Evolutionary conservation across 1,140 invertebrate genomes (phyloP).

Genomic region (Oreohelix idahoensis): DNA sequence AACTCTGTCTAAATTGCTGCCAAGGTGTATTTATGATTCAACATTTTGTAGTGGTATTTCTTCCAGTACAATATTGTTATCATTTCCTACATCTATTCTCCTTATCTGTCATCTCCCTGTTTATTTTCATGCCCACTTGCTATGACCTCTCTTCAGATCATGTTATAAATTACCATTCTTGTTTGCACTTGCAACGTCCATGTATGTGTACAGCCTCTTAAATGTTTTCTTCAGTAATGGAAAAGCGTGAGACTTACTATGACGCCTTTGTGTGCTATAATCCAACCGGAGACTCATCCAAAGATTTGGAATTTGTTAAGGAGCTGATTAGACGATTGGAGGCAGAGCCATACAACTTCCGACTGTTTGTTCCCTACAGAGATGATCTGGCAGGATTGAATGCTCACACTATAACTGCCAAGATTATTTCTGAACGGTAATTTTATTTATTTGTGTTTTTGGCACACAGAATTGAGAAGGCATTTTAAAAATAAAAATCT

Average conservation of each 20-base stretch:
- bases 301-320: constrained; percentile 68
- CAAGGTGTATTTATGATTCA: no score
- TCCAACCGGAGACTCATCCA: constrained; percentile 45
- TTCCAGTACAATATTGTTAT: no score
- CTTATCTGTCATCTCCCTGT: neutral
- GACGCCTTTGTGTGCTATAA: constrained; percentile 73
- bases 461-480: no score
- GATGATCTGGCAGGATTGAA: constrained; percentile 68
- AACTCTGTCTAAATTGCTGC: no score
- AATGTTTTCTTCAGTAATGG: constrained; percentile 38
- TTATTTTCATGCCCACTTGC: no score
- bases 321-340: constrained; percentile 68
- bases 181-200: no score
- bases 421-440: constrained; percentile 70
- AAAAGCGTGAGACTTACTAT: constrained; percentile 54
- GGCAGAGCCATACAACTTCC: constrained; percentile 56
- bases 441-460: no score
- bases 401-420: constrained; percentile 64
- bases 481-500: no score
- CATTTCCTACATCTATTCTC: no score
- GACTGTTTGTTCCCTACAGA: constrained; percentile 68
- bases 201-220: neutral
- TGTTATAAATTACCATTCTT: no score
- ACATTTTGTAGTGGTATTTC: no score
- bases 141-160: no score